Evolutionary conservation across 2,888 invertebrate species (phyloP), one percentile per base, ranked within the genome.

Genomic region (Schrankia costaestrigalis): DNA sequence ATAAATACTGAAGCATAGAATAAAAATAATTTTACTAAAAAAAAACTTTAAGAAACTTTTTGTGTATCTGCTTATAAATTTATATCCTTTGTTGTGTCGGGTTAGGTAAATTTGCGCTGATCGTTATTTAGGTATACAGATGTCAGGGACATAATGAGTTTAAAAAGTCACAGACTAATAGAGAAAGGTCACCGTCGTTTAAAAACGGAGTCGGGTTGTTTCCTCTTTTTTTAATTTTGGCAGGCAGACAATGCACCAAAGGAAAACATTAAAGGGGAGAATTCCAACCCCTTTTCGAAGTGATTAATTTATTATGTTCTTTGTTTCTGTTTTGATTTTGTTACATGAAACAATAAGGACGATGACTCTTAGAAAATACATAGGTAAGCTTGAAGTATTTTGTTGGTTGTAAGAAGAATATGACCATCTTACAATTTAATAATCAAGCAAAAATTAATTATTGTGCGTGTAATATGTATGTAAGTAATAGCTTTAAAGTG

Each of bases 271-370:
- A 74, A 74, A 79, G 79, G 83, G 82, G 82, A 75, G 69, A 56
- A 56, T 63, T 58, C 57, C 68, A 66, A 81, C 80, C 85, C 85
- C 78, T 81, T 79, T 69, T 61, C 57, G 68, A 64, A 69, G 81
- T 84, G 86, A 87, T 85, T 85, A 85, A 87, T 87, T 85, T 85
- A 85, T 86, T 81, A 84, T 76, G 75, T 76, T 76, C 80, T 80
- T 81, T 83, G 82, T 85, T 82, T 80, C 75, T 76, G 71, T 82
- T 84, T 80, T 81, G 83, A 82, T 80, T 83, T 76, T 56, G 65
- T 61, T 63, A 66, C 56, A 47, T 45, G 55, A 58, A 65, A 65
- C 60, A 63, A 63, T 63, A 55, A 49, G 38, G 40, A 42, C 41
- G 13, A 33, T 35, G n/a, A 37, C 17, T n/a, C n/a, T 3, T 6